Evolutionary conservation across 2,888 invertebrate species (phyloP).

Genomic region (Brachyptera risi): DNA sequence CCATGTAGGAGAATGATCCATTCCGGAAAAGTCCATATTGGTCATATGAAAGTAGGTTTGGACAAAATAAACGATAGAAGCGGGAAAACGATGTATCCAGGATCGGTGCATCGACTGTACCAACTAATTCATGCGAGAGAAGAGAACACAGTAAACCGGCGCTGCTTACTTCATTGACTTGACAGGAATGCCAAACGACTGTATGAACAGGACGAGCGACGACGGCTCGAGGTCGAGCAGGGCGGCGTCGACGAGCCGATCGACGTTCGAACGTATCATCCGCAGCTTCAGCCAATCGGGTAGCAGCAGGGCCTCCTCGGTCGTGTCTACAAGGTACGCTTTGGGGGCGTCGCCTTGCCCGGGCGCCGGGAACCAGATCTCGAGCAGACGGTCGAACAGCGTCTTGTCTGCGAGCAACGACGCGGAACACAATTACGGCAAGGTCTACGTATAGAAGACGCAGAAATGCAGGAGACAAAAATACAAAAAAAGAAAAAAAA

Average conservation of each 20-base stretch:
- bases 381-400: slow-evolving; percentile 58
- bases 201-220: slow-evolving; percentile 88
- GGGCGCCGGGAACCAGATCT: slow-evolving; percentile 63
- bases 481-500: no score
- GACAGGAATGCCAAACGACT: slow-evolving; percentile 93
- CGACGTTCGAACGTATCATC: slow-evolving; percentile 76
- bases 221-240: slow-evolving; percentile 80
- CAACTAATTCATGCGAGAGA: background rate
- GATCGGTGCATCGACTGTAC: no score
- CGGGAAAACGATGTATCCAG: no score
- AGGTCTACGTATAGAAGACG: no score
- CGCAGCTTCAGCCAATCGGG: slow-evolving; percentile 91
- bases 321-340: slow-evolving; percentile 72
- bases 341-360: slow-evolving; percentile 67
- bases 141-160: no score
- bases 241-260: slow-evolving; percentile 79
- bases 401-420: slow-evolving; percentile 32
- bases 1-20: background rate
- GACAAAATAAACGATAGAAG: no score
- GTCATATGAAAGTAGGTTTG: background rate
- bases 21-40: background rate
- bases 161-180: slow-evolving; percentile 68
- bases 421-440: no score
- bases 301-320: slow-evolving; percentile 75
- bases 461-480: no score